Base-by-base conservation (phyloP, 2,888 invertebrate genomes). In the Synergus japonicus region DNA sequence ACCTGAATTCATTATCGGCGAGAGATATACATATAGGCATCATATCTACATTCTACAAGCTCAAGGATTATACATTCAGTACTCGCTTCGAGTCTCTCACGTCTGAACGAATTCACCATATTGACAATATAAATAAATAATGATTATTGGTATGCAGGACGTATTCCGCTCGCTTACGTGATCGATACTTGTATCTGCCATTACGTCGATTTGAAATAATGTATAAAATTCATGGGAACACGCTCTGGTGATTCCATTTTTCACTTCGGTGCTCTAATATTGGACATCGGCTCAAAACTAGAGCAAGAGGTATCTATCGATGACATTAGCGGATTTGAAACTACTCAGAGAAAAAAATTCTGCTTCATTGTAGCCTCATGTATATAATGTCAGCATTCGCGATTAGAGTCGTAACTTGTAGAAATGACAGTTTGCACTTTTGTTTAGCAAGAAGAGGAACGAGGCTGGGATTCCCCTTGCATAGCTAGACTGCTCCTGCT, bases 91-190 rank as follows among this genome's bases (percentile, higher is more conserved):
- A 87, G 86, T 86, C 87, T 86, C 81, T 87, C 87, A 88, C 87
- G 87, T 85, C 85, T 87, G 87, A 86, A 87, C 89, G 87, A 89
- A 88, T 89, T 88, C 88, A 85, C 87, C 89, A 89, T 85, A 87
- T 87, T 87, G 88, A 82, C 87, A 87, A 89, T 87, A 88, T 88
- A 89, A 89, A 89, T 89, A 90, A 89, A 89, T 88, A 88, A 87
- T 82, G 87, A 78, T 80, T 64, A 81, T 88, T 86, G 86, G 87
- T 89, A 89, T 87, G 88, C 89, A 83, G 82, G 83, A 86, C 84
- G 81, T 84, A 84, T 78, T 82, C 80, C 78, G 69, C 83, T 78
- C 82, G 85, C 84, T 88, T 89, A 89, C 89, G 89, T 89, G 89
- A 89, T 89, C 88, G 87, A 88, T 89, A 84, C 87, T 73, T 81